Percentiles rank a stretch among this genome's conserved stretches.
Conservation (phyloP, 2,888 invertebrate species). For the Frankliniella fusca region DNA sequence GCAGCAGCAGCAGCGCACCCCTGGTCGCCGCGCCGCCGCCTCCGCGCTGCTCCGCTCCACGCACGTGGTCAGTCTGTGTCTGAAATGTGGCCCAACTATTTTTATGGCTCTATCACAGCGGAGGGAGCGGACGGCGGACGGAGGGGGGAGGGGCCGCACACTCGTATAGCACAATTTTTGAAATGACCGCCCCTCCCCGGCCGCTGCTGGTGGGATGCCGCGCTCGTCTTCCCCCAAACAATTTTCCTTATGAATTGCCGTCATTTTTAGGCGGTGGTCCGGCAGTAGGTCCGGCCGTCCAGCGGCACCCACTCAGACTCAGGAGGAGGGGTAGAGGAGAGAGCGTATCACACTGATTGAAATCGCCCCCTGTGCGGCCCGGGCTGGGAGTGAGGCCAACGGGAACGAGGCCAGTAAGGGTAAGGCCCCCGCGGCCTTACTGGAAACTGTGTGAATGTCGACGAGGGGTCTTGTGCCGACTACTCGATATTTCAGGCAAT, state of each 20-base stretch:
- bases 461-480: too few relatives aligned
- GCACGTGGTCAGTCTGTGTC: not conserved
- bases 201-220: too few relatives aligned
- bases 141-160: not conserved
- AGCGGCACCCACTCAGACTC: too few relatives aligned
- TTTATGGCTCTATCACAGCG: constrained; percentile 21
- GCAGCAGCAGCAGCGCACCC: too few relatives aligned
- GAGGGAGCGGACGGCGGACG: not conserved
- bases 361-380: not conserved
- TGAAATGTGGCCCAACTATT: not conserved
- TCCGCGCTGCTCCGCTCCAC: not conserved
- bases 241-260: constrained; percentile 26
- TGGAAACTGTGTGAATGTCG: too few relatives aligned
- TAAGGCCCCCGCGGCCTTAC: too few relatives aligned
- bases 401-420: not conserved
- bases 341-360: not conserved
- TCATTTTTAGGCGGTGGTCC: not conserved
- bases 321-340: too few relatives aligned
- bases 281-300: not conserved
- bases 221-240: not conserved
- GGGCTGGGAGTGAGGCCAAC: not conserved
- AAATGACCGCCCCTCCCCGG: not conserved
- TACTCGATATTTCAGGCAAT: too few relatives aligned
- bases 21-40: too few relatives aligned
- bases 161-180: not conserved